These are phyloP conservation scores for Chymomyza amoena DNA, from an alignment of 2,888 invertebrate species.

Conservation along the genomic window DNA sequence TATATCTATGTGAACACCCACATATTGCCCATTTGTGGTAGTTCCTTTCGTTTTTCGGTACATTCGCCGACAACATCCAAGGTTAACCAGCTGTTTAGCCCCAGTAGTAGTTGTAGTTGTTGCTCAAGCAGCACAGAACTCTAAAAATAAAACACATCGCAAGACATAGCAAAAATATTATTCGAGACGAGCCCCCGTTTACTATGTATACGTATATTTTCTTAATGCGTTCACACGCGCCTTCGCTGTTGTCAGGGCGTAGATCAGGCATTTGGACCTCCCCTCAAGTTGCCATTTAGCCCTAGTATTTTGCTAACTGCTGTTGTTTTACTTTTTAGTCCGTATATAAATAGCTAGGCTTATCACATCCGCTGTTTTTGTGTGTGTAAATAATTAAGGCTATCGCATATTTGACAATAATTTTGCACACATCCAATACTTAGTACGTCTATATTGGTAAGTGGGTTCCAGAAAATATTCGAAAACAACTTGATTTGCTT, in stretches of 20 bases:
- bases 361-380: conserved; percentile 57
- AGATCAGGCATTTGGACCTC: not conserved
- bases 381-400: conserved; percentile 55
- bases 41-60: not conserved
- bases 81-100: not conserved
- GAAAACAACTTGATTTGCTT: conserved; percentile 47
- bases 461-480: conserved; percentile 6
- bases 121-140: not conserved
- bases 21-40: not conserved
- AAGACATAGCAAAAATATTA: not conserved
- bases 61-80: not conserved
- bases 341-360: conserved; percentile 13
- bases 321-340: not conserved
- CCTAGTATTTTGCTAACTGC: not conserved
- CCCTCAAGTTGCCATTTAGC: not conserved
- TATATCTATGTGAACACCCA: not conserved
- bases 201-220: not conserved
- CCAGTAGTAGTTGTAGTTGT: not conserved
- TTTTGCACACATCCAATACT: no score
- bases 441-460: not conserved
- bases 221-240: not conserved
- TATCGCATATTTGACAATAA: not conserved
- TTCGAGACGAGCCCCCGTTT: not conserved
- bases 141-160: not conserved
- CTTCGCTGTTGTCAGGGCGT: not conserved